Evolutionary conservation across 2,888 invertebrate species (phyloP), one percentile per base, ranked within the genome.

Genomic region (Alcis repandata): DNA sequence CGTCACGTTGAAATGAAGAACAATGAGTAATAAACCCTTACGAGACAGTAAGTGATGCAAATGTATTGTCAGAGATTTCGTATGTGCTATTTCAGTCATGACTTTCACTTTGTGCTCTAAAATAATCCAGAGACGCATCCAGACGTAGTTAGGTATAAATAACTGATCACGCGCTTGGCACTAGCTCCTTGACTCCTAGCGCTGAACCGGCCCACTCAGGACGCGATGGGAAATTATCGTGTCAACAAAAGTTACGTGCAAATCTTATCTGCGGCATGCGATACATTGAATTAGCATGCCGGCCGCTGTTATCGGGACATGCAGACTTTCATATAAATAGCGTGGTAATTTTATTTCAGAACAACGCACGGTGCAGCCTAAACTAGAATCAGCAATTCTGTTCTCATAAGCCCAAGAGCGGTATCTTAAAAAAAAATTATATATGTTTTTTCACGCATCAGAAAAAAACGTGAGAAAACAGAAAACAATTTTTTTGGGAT

Each of bases 21-120:
- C 56, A 63, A 63, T 52, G 57, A 17, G 38, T 52, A 53, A 58
- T 53, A 58, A 63, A 46, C 40, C 17, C 19, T 51, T 53, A 46
- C 19, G 20, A 68, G 63, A 54, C 51, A 45, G 57, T 43, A 60
- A 57, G 41, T 22, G 61, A 68, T 67, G 27, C 53, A 61, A 61
- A 59, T 56, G 52, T 17, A 45, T 60, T 40, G 41, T 62, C 56
- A 43, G 60, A 59, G 41, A 60, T 58, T 48, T 54, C 49, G 17
- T 33, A 59, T 65, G 62, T 72, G 72, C 74, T 79, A 74, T 75
- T 75, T 67, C 71, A 73, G 72, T 77, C 75, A 72, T 76, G 74
- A 82, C 84, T 86, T 84, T 87, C 83, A 82, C 81, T 85, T 79
- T 79, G 77, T 75, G 75, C 67, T 74, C 76, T 68, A 74, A 84